phyloP scores from a whole-genome alignment of 1,140 invertebrate species.

The Diabrotica undecimpunctata region DNA sequence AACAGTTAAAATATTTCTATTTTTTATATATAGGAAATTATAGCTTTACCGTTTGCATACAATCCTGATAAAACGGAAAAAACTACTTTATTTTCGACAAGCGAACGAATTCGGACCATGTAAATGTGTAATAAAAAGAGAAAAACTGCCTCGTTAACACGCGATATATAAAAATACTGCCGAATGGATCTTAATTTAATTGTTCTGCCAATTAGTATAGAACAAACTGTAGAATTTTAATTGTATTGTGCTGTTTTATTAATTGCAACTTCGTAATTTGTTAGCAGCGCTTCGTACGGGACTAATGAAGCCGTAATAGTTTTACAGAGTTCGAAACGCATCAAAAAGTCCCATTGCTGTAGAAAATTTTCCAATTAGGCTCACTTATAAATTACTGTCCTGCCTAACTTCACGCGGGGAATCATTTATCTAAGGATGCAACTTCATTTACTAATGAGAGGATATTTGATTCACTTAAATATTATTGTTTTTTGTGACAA shows the following conservation, averaged over 20 bases:
- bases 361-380: not conserved
- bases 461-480: not conserved
- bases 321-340: not conserved
- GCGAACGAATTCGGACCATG: too few species aligned
- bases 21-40: too few species aligned
- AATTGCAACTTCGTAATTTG: slow-evolving; percentile 2
- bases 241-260: slow-evolving; percentile 2
- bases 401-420: too few species aligned
- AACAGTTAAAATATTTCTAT: too few species aligned
- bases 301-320: not conserved
- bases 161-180: not conserved
- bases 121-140: too few species aligned
- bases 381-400: not conserved
- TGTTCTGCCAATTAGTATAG: not conserved
- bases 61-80: too few species aligned
- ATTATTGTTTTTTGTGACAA: too few species aligned
- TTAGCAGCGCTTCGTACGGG: not conserved
- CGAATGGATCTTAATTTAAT: not conserved
- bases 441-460: not conserved
- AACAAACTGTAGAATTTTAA: slow-evolving; percentile 1
- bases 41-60: too few species aligned
- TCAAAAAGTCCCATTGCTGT: not conserved
- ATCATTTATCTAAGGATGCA: not conserved
- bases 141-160: too few species aligned
- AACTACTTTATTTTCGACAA: too few species aligned